Evolutionary conservation across 2,888 invertebrate species (phyloP), one percentile per base, ranked within the genome.

Genomic region (Sinopyrophorus schimmeli): DNA sequence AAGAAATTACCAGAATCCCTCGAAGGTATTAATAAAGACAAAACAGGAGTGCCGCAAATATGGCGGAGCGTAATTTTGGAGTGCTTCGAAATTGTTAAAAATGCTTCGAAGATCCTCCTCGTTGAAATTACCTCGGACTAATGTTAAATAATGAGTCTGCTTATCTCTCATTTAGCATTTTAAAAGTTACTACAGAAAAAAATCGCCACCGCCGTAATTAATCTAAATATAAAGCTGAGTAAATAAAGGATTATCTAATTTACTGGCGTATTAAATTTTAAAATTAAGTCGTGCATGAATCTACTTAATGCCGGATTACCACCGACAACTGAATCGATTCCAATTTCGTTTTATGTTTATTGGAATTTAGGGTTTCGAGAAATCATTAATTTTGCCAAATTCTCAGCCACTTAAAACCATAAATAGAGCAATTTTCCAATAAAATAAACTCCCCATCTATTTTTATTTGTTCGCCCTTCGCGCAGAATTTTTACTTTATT

Each of bases 161-260:
- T 24, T 24, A 24, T 9, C 4, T 21, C 16, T 9, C 21, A 14
- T 24, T 37, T 21, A 23, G 21, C 37, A 37, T 12, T 16, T 23
- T 21, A 37, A 37, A 23, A 10, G n/a, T 16, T 17, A 32, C 7
- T 3, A 3, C 3, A n/a, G 5, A 10, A 24, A 24, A n/a, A 24
- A 37, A 11, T 37, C 15, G 21, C 23, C 37, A 14, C 12, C 7
- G 21, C 15, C 23, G 21, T 21, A 24, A 37, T 37, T 37, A 37
- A 37, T 37, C 37, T 21, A 21, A 37, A 37, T 37, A 23, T 24
- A 37, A 35, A 37, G 15, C 37, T 21, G 11, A 23, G 23, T 37
- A 37, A 37, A 37, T 37, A 24, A 37, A 20, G 24, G 37, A 37
- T 37, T 37, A 37, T 21, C 37, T 37, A 21, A 37, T 37, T 37